Conservation (phyloP, 2,888 invertebrate genomes). For the Leptodirus hochenwartii region DNA sequence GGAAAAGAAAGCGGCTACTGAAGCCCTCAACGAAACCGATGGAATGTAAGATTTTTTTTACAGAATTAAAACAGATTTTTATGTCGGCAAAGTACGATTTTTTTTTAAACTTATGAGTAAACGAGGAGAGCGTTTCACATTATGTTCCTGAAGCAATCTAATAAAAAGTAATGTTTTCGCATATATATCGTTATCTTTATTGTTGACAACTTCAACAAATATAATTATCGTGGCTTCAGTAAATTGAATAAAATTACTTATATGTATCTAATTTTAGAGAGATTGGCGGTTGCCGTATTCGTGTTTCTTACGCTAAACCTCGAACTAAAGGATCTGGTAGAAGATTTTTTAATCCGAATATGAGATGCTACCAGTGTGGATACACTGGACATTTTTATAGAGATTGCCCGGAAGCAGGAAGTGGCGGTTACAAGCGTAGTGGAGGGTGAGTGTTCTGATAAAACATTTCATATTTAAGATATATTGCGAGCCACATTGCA, state of each 20-base stretch:
- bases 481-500: too few species aligned
- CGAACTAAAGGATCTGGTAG: slow-evolving; percentile 29
- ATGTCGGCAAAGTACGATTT: too few species aligned
- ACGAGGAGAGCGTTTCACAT: too few species aligned
- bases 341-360: slow-evolving; percentile 33
- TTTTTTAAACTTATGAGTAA: too few species aligned
- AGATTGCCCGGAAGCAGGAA: slow-evolving; percentile 31
- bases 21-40: slow-evolving; percentile 28
- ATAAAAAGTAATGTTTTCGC: too few species aligned
- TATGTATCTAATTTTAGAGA: slow-evolving; percentile 22
- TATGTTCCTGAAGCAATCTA: too few species aligned
- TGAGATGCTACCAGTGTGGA: slow-evolving; percentile 39
- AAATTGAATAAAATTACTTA: too few species aligned
- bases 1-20: slow-evolving; percentile 32
- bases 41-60: slow-evolving; percentile 35
- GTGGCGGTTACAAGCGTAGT: slow-evolving; percentile 21
- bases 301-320: slow-evolving; percentile 34
- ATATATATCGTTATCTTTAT: too few species aligned
- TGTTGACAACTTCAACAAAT: too few species aligned
- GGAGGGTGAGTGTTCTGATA: slow-evolving; percentile 16
- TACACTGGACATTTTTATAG: slow-evolving; percentile 37
- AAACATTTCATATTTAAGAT: too few species aligned
- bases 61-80: too few species aligned
- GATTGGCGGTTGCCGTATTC: slow-evolving; percentile 30
- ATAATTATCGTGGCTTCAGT: too few species aligned